Base-by-base conservation (phyloP, 2,113 vertebrate species). In the Hirundichthys speculiger region DNA sequence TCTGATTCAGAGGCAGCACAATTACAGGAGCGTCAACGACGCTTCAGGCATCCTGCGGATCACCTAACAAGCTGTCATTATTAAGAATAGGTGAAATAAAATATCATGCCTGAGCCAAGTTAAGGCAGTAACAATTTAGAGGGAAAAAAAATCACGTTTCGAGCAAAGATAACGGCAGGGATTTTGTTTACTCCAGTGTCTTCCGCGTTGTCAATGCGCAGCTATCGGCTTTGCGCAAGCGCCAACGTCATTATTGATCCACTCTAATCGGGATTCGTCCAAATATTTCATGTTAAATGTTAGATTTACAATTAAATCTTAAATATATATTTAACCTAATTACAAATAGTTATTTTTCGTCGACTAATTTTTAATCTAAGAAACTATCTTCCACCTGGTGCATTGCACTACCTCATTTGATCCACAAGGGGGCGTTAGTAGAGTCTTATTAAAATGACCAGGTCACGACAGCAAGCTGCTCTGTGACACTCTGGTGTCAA, bases 201-300 rank as follows among this genome's bases (percentile, higher is more conserved):
- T 88, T 88, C 88, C 86, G 65, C 13, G 79, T 87, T 82, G 41
- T 3, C 30, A 12, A 34, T 3, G 13, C 21, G 3, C 13, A 16
- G n/a, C 2, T 5, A 2, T 47, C 11, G 12, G 25, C 0, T 42
- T 0, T 68, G 55, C 82, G 75, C 87, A 1, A 82, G 84, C 80
- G 82, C 80, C 65, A 0, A 43, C 0, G 1, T 2, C 3, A 21
- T 12, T 13, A 39, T 49, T 49, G 15, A 21, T 16, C 9, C 13
- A 13, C 1, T 13, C 30, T 16, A 46, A 34, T 13, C 8, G 58
- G 11, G 14, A 18, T 54, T 14, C 6, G 47, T 4, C 3, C 0
- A 4, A 22, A 22, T 4, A 12, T 19, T 58, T 18, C 13, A 38
- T 18, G 9, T 27, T 12, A n/a, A 24, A 21, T 25, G 4, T 40